phyloP scores from a whole-genome alignment of 1,140 invertebrate species.

The Drosophila nikananu region DNA sequence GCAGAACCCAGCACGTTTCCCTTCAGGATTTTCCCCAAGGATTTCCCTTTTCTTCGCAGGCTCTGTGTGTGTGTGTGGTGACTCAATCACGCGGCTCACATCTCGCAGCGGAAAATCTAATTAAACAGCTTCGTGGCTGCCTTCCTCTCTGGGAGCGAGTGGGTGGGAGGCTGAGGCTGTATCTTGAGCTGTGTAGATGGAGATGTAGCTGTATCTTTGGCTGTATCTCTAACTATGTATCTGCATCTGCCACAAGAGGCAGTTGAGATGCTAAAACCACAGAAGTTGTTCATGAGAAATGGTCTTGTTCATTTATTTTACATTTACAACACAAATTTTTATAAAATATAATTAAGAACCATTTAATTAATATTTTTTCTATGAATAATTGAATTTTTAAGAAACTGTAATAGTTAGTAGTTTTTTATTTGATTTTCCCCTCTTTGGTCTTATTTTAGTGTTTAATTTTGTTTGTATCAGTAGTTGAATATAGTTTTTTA shows the following conservation, averaged over 20 bases:
- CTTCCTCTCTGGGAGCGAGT: not conserved
- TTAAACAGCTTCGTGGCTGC: constrained; percentile 60
- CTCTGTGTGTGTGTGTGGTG: constrained; percentile 42
- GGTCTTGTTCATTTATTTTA: too few relatives aligned
- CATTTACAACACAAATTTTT: too few relatives aligned
- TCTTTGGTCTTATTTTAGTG: too few relatives aligned
- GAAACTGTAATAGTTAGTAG: too few relatives aligned
- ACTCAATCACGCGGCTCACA: constrained; percentile 71
- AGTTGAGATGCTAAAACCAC: not conserved
- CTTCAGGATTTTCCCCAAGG: not conserved
- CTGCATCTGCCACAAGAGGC: not conserved
- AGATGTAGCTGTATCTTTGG: not conserved
- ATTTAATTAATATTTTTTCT: too few relatives aligned
- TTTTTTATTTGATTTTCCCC: too few relatives aligned
- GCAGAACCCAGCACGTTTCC: constrained; percentile 28
- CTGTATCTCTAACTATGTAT: not conserved
- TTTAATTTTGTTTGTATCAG: too few relatives aligned
- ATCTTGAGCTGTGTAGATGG: not conserved
- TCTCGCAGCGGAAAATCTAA: constrained; percentile 71
- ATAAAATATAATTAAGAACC: too few relatives aligned
- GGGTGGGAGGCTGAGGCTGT: not conserved
- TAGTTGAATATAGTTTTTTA: too few relatives aligned
- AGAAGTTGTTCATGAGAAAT: not conserved
- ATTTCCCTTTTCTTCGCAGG: constrained; percentile 20
- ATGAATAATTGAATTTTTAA: too few relatives aligned